Evolutionary conservation across 2,113 vertebrate species (phyloP), one percentile per base, ranked within the genome.

Genomic region (Tychaedon coryphoeus): DNA sequence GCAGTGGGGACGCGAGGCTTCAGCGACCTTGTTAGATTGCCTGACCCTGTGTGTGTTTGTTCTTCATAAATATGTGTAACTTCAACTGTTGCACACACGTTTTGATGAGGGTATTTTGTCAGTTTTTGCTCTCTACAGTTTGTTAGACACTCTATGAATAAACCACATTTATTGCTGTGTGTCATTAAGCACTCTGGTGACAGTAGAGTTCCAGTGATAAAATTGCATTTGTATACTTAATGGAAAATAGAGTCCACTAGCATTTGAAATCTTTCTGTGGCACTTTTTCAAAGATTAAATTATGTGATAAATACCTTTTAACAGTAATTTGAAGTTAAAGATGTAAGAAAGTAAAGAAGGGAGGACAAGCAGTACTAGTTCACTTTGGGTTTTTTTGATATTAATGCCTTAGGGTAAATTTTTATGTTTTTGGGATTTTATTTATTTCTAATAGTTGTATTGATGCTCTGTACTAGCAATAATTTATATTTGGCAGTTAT

Each of bases 21-120:
- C 19, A 25, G 36, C 1, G 0, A 7, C 26, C 11, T 25, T 3
- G 2, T 43, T 23, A 15, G 19, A 6, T 12, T 2, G 1, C 53
- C 61, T 69, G 36, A 43, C 25, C 10, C 47, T n/a, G 8, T n/a
- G 9, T 60, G 2, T 23, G 33, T 66, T 40, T 40, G 23, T 25
- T 69, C 26, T 72, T 60, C 23, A 20, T 25, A 28, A 72, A n/a
- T 10, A 15, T 0, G 1, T 26, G 23, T 5, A 66, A 24, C n/a
- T 62, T 61, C 14, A 12, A 1, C 43, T 81, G 17, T 6, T 71
- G 20, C 38, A 53, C 15, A 53, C 18, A 2, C 2, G 9, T 47
- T 86, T 51, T 61, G 42, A 31, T n/a, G 29, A 12, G 45, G 57
- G 10, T 64, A 13, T 75, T 64, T 85, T 48, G 25, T 56, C 22